Conservation (phyloP, 1,140 invertebrate genomes). For the Lordiphosa mommai region DNA sequence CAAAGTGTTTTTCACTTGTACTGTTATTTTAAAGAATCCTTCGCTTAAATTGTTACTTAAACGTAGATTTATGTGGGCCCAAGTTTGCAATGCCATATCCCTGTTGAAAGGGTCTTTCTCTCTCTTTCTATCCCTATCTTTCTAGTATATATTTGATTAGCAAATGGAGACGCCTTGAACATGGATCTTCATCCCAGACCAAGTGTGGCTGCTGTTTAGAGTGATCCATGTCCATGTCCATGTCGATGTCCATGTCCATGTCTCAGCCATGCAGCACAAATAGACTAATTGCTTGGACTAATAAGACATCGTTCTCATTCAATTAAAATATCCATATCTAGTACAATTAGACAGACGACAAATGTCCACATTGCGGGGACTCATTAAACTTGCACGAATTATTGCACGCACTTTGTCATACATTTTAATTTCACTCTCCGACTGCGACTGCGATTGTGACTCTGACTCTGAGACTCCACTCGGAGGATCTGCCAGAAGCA, state of each 20-base stretch:
- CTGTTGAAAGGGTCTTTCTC: background rate
- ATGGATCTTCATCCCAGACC: background rate
- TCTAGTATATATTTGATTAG: slow-evolving; percentile 50
- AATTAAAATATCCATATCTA: slow-evolving; percentile 79
- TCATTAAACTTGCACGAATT: slow-evolving; percentile 80
- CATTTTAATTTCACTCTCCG: slow-evolving; percentile 75
- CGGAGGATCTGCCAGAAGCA: slow-evolving; percentile 3
- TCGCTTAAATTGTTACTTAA: no score
- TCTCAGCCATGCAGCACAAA: slow-evolving; percentile 23
- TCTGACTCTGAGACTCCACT: slow-evolving; percentile 13
- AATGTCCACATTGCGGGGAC: slow-evolving; percentile 74
- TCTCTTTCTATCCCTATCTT: background rate
- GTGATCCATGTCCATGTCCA: slow-evolving; percentile 12
- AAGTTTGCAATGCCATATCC: no score
- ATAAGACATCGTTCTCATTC: slow-evolving; percentile 78
- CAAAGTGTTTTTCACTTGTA: no score
- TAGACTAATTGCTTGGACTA: slow-evolving; percentile 71
- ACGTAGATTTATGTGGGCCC: no score
- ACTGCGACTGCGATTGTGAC: background rate
- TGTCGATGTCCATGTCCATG: no score
- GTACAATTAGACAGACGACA: slow-evolving; percentile 71
- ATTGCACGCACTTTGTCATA: slow-evolving; percentile 80
- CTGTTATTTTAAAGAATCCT: no score
- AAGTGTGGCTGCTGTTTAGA: background rate
- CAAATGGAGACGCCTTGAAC: slow-evolving; percentile 38